A percentile compares a stretch with the other conserved stretches of the same genome.
Evolutionary conservation across 1,140 invertebrate species (phyloP).

Genomic region (Vanessa tameamea): DNA sequence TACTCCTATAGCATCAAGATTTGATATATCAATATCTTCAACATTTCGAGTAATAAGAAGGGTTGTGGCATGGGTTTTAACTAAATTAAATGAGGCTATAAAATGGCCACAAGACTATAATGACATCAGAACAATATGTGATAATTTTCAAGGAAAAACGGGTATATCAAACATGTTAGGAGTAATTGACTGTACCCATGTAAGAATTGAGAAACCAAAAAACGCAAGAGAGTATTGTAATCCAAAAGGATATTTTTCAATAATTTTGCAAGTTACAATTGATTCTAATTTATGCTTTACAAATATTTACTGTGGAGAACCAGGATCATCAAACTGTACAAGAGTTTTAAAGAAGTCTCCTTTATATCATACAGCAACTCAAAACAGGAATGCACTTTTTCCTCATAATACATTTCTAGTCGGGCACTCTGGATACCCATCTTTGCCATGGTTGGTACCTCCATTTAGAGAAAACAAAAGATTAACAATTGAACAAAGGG

Average conservation of each 20-base stretch:
- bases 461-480: constrained; percentile 64
- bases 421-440: constrained; percentile 61
- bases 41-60: constrained; percentile 62
- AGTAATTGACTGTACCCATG: constrained; percentile 60
- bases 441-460: constrained; percentile 57
- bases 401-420: constrained; percentile 58
- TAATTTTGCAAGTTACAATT: constrained; percentile 60
- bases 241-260: constrained; percentile 63
- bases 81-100: constrained; percentile 60
- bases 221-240: constrained; percentile 63
- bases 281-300: constrained; percentile 59
- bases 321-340: constrained; percentile 55
- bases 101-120: constrained; percentile 59
- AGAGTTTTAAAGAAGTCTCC: constrained; percentile 48
- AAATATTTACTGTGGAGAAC: constrained; percentile 62
- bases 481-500: constrained; percentile 56
- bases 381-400: constrained; percentile 54
- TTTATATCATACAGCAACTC: constrained; percentile 46
- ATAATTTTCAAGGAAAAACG: constrained; percentile 53
- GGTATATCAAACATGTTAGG: constrained; percentile 57
- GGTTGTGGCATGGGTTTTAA: constrained; percentile 63
- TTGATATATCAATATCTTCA: constrained; percentile 70
- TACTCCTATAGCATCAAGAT: constrained; percentile 60
- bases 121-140: constrained; percentile 51
- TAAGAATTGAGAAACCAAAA: constrained; percentile 66